phyloP scores from a whole-genome alignment of 2,797 vertebrate genomes.

The Myiotriccus ornatus region DNA sequence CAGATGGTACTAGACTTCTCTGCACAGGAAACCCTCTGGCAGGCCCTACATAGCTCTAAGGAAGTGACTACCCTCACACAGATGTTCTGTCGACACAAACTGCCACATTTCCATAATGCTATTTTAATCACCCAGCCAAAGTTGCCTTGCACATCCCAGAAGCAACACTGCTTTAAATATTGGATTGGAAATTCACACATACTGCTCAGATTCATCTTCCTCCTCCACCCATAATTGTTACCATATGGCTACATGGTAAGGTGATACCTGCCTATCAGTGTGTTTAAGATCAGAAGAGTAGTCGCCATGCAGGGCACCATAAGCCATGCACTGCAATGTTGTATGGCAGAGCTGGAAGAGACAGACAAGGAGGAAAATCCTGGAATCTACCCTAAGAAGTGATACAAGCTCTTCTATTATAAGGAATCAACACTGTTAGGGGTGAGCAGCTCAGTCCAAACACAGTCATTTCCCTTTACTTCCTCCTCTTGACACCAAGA shows the following conservation, averaged over 20 bases:
- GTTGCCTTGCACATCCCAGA: neutral
- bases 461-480: neutral
- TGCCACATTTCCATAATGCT: neutral
- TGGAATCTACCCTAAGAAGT: neutral
- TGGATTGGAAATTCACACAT: neutral
- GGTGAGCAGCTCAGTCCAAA: neutral
- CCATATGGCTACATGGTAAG: neutral
- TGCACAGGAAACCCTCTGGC: slow-evolving; percentile 2
- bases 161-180: neutral
- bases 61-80: slow-evolving; percentile 1
- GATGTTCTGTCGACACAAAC: slow-evolving; percentile 2
- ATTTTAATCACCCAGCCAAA: neutral
- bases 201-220: neutral
- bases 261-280: neutral
- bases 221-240: neutral
- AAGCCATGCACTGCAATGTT: neutral
- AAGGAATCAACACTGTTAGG: neutral
- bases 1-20: slow-evolving; percentile 22
- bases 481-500: neutral
- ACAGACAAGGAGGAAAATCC: neutral
- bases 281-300: neutral
- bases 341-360: neutral
- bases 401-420: neutral
- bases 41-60: neutral
- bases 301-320: neutral